Evolutionary conservation across 2,797 vertebrate genomes (phyloP).

Genomic region (Allenopithecus nigroviridis): DNA sequence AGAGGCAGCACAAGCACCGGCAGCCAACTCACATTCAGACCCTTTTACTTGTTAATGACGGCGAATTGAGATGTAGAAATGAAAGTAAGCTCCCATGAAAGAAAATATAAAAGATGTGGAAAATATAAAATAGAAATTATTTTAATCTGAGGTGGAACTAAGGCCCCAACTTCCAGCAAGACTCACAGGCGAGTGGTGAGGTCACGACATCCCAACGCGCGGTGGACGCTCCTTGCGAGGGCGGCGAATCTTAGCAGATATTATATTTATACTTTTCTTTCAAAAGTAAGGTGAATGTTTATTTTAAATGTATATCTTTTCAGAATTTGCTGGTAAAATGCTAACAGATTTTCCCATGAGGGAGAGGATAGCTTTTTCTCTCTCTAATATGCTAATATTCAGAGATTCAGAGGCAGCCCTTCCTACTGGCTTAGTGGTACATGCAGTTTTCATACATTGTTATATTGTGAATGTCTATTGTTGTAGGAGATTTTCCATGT

Average conservation of each 20-base stretch:
- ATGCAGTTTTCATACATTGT: neutral
- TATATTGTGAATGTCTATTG: neutral
- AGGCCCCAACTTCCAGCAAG: no score
- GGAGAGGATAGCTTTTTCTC: constrained; percentile 38
- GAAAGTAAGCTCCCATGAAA: neutral
- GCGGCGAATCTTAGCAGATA: neutral
- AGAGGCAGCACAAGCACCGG: no score
- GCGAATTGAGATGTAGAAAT: neutral
- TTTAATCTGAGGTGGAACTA: no score
- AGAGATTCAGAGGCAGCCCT: neutral
- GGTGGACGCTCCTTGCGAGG: accelerated
- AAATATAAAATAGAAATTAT: neutral
- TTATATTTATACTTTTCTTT: neutral
- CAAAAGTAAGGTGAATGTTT: neutral
- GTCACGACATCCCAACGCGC: accelerated
- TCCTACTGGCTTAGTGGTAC: accelerated
- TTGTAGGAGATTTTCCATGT: neutral
- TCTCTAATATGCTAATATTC: neutral
- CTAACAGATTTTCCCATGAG: constrained; percentile 14
- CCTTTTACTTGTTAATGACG: neutral
- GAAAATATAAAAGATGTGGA: neutral
- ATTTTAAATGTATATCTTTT: constrained; percentile 3
- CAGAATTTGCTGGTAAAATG: neutral
- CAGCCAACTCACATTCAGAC: no score
- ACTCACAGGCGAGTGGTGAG: accelerated